Evolutionary conservation across 2,113 vertebrate species (phyloP).

Genomic region (Gopherus evgoodei): DNA sequence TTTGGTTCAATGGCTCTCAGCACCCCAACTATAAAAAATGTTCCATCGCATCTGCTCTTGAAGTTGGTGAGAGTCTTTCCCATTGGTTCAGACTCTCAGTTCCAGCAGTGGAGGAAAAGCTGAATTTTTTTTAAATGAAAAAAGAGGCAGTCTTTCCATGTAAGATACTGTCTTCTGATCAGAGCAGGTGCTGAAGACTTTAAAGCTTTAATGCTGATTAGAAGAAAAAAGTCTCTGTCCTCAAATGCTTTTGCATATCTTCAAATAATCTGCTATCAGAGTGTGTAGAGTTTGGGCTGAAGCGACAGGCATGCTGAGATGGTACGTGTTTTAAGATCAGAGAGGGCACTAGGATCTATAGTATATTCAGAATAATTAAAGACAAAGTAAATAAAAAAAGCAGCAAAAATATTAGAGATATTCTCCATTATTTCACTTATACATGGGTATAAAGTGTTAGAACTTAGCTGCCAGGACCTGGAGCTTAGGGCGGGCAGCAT

Average conservation of each 20-base stretch:
- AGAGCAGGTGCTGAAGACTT: slow-evolving; percentile 36
- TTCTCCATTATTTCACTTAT: slow-evolving; percentile 1
- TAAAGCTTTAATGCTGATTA: slow-evolving; percentile 48
- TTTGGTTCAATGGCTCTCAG: too few relatives aligned
- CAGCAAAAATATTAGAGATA: not conserved
- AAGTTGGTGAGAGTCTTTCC: slow-evolving; percentile 51
- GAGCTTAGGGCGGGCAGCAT: accelerated
- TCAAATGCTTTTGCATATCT: not conserved
- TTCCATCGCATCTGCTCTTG: too few relatives aligned
- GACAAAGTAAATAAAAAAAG: not conserved
- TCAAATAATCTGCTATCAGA: slow-evolving; percentile 10
- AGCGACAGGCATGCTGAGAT: not conserved
- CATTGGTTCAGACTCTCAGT: not conserved
- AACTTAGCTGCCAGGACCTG: not conserved
- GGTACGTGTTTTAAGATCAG: slow-evolving; percentile 44
- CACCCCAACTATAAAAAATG: too few relatives aligned
- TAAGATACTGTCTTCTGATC: slow-evolving; percentile 45
- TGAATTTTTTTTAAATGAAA: not conserved
- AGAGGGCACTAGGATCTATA: slow-evolving; percentile 59
- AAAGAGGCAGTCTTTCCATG: slow-evolving; percentile 27
- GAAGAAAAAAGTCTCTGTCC: slow-evolving; percentile 35
- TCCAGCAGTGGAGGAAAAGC: not conserved
- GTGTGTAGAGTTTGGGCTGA: not conserved
- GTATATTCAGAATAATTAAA: slow-evolving; percentile 23
- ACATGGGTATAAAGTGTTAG: not conserved